Evolutionary conservation across 2,797 vertebrate species (phyloP), one percentile per base, ranked within the genome.

Genomic region (Pteropus rufus): DNA sequence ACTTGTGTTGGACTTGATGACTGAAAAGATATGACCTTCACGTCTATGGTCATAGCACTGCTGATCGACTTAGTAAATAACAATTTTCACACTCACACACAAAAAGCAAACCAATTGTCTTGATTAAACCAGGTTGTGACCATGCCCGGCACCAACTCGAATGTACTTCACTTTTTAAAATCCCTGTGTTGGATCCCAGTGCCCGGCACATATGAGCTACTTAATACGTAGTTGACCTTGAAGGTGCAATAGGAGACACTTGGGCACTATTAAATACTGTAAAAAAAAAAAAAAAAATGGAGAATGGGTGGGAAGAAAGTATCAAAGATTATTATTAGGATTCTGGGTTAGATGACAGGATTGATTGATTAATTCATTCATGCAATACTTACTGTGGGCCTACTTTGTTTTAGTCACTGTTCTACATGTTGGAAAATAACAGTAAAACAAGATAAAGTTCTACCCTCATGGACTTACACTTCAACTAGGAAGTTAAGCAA

Each of bases 401-500:
- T 91, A 85, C 2, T 93, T 41, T 8, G 41, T 58, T 52, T 72
- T 62, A 72, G 11, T 49, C 31, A 41, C 24, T 69, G 24, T 62
- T 29, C 29, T 93, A 6, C 21, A 44, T 64, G 23, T 62, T 62
- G 67, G 58, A 91, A 54, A 70, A 16, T n/a, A 72, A 52, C 2
- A 34, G 64, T 82, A 56, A 93, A 90, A 49, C 39, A 67, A 41
- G 56, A 52, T 75, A 41, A 80, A 80, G 49, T 49, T 21, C 41
- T 69, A 18, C n/a, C 29, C 26, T 85, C 9, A 64, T 5, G 1
- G 36, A 60, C 18, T 72, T 77, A 34, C 4, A 62, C 54, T 83
- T 58, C 46, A 26, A 15, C 23, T 21, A 19, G 18, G 31, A 29
- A 44, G 52, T 16, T 44, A 83, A 67, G n/a, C 18, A 62, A 29